Conservation (phyloP, 1,140 invertebrate species). For the Sinella curviseta region DNA sequence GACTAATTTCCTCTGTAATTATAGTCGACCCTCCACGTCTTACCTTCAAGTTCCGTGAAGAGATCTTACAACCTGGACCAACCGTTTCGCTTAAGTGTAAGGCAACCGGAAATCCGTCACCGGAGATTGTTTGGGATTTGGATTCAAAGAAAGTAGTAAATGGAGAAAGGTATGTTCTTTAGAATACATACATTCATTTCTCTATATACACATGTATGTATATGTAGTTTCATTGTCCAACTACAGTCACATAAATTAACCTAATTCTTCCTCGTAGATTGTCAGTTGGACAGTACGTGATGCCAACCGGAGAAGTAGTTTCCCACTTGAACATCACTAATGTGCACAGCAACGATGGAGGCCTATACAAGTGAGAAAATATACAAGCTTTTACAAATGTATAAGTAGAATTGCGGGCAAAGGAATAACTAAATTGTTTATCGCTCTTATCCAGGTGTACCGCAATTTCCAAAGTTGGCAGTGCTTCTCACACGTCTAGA, state of each 20-base stretch:
- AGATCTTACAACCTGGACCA: conserved; percentile 82
- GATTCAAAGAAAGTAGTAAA: conserved; percentile 82
- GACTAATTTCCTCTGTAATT: conserved; percentile 48
- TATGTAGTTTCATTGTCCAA: background rate
- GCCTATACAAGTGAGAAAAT: conserved; percentile 69
- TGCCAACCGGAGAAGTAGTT: conserved; percentile 80
- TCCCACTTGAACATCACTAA: conserved; percentile 90
- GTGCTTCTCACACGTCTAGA: conserved; percentile 78
- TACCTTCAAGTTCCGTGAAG: conserved; percentile 78
- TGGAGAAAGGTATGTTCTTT: conserved; percentile 65
- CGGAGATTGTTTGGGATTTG: conserved; percentile 90
- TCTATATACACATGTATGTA: background rate
- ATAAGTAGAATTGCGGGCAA: background rate
- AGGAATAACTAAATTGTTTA: background rate
- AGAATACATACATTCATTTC: no score
- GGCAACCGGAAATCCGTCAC: conserved; percentile 86
- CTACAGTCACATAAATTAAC: background rate
- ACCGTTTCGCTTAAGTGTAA: conserved; percentile 79
- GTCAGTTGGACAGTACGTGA: conserved; percentile 83
- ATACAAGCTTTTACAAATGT: background rate
- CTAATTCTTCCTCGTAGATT: conserved; percentile 54
- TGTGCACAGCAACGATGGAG: conserved; percentile 89
- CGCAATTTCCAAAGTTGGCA: conserved; percentile 87
- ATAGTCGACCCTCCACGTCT: conserved; percentile 84
- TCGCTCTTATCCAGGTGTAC: conserved; percentile 62